A percentile compares a stretch with the other conserved stretches of the same genome.
These are phyloP conservation scores for Euproctis similis DNA, from an alignment of 2,888 invertebrate species.

Conservation along the genomic window DNA sequence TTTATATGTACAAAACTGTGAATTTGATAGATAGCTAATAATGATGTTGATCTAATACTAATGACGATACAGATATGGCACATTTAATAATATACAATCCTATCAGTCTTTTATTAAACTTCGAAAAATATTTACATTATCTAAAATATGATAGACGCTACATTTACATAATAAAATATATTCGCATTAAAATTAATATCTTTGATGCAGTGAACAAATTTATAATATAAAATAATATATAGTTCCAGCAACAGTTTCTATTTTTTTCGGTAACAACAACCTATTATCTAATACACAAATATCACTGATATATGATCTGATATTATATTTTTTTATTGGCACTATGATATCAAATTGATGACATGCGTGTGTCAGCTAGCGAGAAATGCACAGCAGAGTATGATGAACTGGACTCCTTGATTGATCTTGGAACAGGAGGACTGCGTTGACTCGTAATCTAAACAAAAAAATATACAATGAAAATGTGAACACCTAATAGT, in stretches of 20 bases:
- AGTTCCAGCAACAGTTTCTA: constrained; percentile 7
- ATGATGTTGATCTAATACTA: too few relatives aligned
- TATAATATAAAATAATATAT: constrained; percentile 7
- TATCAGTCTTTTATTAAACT: constrained; percentile 66
- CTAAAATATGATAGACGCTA: constrained; percentile 6
- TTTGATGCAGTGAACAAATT: constrained; percentile 21
- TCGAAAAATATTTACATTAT: constrained; percentile 38
- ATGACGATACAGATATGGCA: constrained; percentile 74
- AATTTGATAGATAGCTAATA: too few relatives aligned
- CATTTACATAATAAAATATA: not conserved
- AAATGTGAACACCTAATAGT: too few relatives aligned
- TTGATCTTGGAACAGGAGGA: constrained; percentile 42
- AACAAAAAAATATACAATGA: constrained; percentile 7
- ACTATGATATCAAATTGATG: constrained; percentile 32
- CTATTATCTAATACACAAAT: constrained; percentile 14
- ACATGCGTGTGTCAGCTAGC: constrained; percentile 47
- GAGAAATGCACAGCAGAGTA: constrained; percentile 33
- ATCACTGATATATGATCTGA: constrained; percentile 20
- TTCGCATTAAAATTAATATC: constrained; percentile 1
- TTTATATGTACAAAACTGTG: too few relatives aligned
- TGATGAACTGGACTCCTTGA: constrained; percentile 30
- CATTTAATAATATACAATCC: constrained; percentile 57
- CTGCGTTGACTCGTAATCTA: constrained; percentile 68
- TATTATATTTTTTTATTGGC: constrained; percentile 45
- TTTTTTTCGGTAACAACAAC: constrained; percentile 8